A percentile compares a stretch with the other conserved stretches of the same genome.
phyloP scores from a whole-genome alignment of 2,797 vertebrate species.

The Sitta carolinensis region DNA sequence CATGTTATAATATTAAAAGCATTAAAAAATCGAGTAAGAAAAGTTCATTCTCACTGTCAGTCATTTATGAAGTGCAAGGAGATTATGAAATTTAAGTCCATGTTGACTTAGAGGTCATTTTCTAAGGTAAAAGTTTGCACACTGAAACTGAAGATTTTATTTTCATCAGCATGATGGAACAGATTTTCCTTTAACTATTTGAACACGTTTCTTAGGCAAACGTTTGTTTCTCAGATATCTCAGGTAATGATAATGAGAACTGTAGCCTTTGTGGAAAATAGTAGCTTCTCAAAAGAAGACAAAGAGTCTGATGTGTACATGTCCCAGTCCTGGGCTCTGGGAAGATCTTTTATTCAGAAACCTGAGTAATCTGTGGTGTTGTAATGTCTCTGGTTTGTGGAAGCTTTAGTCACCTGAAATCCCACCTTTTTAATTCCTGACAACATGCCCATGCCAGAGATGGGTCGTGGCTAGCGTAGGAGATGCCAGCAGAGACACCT shows the following conservation, averaged over 20 bases:
- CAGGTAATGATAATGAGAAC: neutral
- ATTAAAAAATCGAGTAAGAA: neutral
- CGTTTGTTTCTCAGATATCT: neutral
- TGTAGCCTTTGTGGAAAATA: neutral
- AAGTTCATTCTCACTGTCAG: neutral
- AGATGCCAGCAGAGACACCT: neutral
- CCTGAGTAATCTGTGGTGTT: neutral
- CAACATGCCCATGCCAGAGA: neutral
- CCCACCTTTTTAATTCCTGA: neutral
- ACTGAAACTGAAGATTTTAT: neutral
- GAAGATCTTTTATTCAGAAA: neutral
- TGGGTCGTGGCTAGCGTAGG: neutral
- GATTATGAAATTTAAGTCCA: neutral
- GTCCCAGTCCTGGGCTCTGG: neutral
- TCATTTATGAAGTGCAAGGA: neutral
- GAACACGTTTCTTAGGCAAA: neutral
- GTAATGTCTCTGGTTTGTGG: fast-evolving
- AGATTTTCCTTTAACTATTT: neutral
- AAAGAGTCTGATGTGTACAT: neutral
- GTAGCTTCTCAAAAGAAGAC: neutral
- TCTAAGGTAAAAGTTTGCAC: neutral
- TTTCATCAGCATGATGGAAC: neutral
- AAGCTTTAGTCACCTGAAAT: neutral
- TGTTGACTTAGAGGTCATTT: neutral
- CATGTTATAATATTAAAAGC: neutral